Base-by-base conservation (phyloP, 2,888 invertebrate genomes). In the Tuta absoluta region DNA sequence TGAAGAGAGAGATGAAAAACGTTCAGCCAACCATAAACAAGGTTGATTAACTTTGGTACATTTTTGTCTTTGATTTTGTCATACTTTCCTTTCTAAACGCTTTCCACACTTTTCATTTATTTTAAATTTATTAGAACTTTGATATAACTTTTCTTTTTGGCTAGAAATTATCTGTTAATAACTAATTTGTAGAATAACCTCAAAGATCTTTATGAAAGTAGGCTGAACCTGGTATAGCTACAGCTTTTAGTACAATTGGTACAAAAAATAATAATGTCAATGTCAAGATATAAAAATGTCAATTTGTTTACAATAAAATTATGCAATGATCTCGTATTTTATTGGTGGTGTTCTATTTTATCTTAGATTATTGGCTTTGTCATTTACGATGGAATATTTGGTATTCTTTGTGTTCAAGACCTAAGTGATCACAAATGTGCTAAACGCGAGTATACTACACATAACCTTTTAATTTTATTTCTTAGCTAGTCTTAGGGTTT, bases 21-120 rank as follows among this genome's bases (percentile, higher is more conserved):
- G 58, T 62, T 53, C 62, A 62, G 62, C 38, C 38, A 23, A 33
- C 45, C 62, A 62, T 62, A 62, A 21, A 62, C 62, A 62, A 49
- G 37, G 28, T 58, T 37, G 38, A 38, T 33, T 33, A 5, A 28
- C 33, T 33, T 33, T 33, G 33, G 33, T 10, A 10, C 38, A 17
- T 11, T 45, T 24, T 59, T 41, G 33, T 59, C 21, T 59, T 38
- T 59, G 38, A 11, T 33, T 10, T 33, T 33, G n/a, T 28, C 28
- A 8, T 5, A 33, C 10, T 33, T 57, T 45, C 45, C 14, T 41
- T 41, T 41, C 41, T 41, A 2, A 4, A 45, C 45, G 8, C 45
- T 45, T 17, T 45, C 8, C 45, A 7, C 17, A 17, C 1, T 11
- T 14, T 41, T 14, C 12, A 10, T 28, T 28, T 28, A 28, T 28